phyloP scores from a whole-genome alignment of 2,113 vertebrate species.

The Scytalopus superciliaris region DNA sequence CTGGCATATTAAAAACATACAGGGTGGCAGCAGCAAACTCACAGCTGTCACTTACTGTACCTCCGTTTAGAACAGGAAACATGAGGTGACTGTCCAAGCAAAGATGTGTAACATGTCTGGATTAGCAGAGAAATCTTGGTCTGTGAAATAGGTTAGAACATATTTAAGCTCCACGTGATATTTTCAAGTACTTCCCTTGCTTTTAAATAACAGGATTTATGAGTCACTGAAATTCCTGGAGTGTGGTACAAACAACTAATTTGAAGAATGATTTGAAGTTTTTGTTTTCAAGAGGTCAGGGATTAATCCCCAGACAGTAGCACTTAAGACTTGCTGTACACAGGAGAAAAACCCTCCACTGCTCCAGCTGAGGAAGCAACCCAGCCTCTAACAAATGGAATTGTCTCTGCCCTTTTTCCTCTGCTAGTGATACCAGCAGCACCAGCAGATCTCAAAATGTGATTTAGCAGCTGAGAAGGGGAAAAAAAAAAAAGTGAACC shows the following conservation, averaged over 20 bases:
- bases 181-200: background rate
- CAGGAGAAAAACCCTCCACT: background rate
- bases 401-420: background rate
- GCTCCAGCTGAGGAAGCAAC: background rate
- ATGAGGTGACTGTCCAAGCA: background rate
- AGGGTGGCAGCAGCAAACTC: background rate
- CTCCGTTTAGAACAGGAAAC: background rate
- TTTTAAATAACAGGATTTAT: conserved; percentile 39
- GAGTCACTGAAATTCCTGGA: conserved; percentile 25
- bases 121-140: background rate
- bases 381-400: background rate
- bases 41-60: background rate
- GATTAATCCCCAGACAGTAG: background rate
- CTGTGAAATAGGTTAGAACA: background rate
- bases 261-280: background rate
- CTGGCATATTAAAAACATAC: background rate
- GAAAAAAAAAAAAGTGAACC: accelerated
- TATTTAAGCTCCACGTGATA: background rate
- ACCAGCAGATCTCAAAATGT: background rate
- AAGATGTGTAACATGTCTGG: background rate
- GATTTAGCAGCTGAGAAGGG: background rate
- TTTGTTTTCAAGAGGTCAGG: background rate
- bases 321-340: background rate
- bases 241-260: background rate
- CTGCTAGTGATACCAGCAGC: background rate